Evolutionary conservation across 2,888 invertebrate species (phyloP), one percentile per base, ranked within the genome.

Genomic region (Hybos culiciformis): DNA sequence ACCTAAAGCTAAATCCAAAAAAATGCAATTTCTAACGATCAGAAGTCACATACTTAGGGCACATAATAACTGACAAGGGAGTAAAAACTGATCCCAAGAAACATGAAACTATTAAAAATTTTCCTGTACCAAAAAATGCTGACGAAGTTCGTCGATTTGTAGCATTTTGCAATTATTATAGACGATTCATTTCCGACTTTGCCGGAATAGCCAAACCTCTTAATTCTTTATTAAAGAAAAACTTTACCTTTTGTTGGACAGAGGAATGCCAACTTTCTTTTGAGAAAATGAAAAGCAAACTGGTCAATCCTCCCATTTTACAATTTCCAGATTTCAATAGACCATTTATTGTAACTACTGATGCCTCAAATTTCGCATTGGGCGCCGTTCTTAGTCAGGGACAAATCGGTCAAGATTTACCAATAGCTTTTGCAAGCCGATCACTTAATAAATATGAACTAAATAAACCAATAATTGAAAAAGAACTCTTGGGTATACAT

Each of bases 271-370:
- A 34, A 20, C 11, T 12, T 12, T 29, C 39, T 34, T 45, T 39
- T 36, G 42, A 39, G 34, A 38, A 2, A 37, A 4, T 3, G n/a
- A n/a, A n/a, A n/a, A n/a, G n/a, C n/a, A n/a, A n/a, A n/a, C n/a
- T n/a, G n/a, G n/a, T n/a, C n/a, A 19, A 26, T 3, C 2, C 37
- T 9, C 7, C 37, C 2, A 18, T 45, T 15, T 17, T 42, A 21
- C 21, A 23, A 33, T 39, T 42, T 39, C 45, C 42, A 15, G 42
- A 40, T 36, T 42, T 42, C 14, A 23, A 23, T 5, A 11, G 39
- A 45, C 39, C 39, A 21, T 60, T 59, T 42, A 39, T 48, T 14
- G 18, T 59, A 14, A 55, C 56, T 3, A 55, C 56, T 2, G 58
- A 59, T 36, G 58, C 57, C 5, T 50, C 51, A n/a, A n/a, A n/a